These are phyloP conservation scores for Neoaliturus tenellus DNA, from an alignment of 2,888 invertebrate species.

Conservation along the genomic window DNA sequence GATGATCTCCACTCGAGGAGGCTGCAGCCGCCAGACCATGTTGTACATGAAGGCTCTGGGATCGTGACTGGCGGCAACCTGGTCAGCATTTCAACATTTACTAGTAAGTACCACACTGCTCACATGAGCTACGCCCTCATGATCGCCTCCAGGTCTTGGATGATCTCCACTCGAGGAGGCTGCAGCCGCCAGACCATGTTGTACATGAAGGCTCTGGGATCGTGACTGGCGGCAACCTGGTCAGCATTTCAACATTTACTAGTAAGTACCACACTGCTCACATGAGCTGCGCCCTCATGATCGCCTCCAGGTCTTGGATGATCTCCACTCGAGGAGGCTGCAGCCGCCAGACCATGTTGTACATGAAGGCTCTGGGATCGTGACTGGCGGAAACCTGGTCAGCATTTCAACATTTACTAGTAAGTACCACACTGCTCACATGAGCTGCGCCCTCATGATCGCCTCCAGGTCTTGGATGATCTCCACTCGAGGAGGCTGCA, in stretches of 20 bases:
- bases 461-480: constrained; percentile 84
- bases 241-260: no score
- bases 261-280: no score
- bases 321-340: constrained; percentile 86
- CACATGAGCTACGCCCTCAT: constrained; percentile 79
- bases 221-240: constrained; percentile 73
- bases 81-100: no score
- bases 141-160: constrained; percentile 82
- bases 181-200: constrained; percentile 88
- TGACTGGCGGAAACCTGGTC: constrained; percentile 86
- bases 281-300: constrained; percentile 80
- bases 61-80: constrained; percentile 87
- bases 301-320: constrained; percentile 83
- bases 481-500: constrained; percentile 85
- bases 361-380: constrained; percentile 80
- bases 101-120: no score
- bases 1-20: constrained; percentile 85
- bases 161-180: constrained; percentile 83
- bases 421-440: no score
- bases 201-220: constrained; percentile 80
- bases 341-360: constrained; percentile 85
- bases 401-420: no score
- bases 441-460: constrained; percentile 81
- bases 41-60: constrained; percentile 81
- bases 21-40: constrained; percentile 86